Percentiles rank a stretch among this genome's conserved stretches.
Conservation (phyloP, 1,140 invertebrate species). For the Campodea augens region DNA sequence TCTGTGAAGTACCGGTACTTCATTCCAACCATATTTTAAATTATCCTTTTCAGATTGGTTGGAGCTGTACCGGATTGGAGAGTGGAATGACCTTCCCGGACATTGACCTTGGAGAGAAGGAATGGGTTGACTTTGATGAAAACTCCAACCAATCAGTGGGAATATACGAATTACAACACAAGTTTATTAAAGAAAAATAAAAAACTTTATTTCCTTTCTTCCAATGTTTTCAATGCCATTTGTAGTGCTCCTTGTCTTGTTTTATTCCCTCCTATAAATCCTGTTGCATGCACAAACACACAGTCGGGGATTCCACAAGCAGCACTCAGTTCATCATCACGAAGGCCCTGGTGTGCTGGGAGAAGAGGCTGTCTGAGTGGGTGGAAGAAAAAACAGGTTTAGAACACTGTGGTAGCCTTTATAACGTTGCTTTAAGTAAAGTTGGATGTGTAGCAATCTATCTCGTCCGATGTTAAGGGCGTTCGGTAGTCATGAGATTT, state of each 20-base stretch:
- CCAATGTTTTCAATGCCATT: conserved; percentile 50
- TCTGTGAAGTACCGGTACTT: too few relatives aligned
- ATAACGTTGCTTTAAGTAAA: too few relatives aligned
- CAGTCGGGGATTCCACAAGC: conserved; percentile 49
- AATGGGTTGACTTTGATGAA: conserved; percentile 87
- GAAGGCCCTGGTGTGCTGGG: conserved; percentile 58
- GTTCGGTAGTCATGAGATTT: too few relatives aligned
- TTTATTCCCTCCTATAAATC: conserved; percentile 81
- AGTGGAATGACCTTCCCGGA: conserved; percentile 54
- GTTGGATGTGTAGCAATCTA: too few relatives aligned
- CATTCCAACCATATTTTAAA: too few relatives aligned
- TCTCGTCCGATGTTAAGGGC: too few relatives aligned
- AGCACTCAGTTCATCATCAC: conserved; percentile 49
- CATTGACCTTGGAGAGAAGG: conserved; percentile 63
- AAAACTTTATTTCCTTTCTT: not conserved
- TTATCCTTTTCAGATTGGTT: conserved; percentile 20
- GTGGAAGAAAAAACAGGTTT: too few relatives aligned
- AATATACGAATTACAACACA: conserved; percentile 55
- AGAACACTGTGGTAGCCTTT: too few relatives aligned
- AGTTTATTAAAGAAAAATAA: conserved; percentile 36
- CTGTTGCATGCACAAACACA: conserved; percentile 65
- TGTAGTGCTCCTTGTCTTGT: conserved; percentile 58
- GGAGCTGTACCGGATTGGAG: conserved; percentile 48
- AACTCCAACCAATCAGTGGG: conserved; percentile 55
- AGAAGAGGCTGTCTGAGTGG: conserved; percentile 54